Evolutionary conservation across 2,888 invertebrate genomes (phyloP).

Genomic region (Drosophila anceps): DNA sequence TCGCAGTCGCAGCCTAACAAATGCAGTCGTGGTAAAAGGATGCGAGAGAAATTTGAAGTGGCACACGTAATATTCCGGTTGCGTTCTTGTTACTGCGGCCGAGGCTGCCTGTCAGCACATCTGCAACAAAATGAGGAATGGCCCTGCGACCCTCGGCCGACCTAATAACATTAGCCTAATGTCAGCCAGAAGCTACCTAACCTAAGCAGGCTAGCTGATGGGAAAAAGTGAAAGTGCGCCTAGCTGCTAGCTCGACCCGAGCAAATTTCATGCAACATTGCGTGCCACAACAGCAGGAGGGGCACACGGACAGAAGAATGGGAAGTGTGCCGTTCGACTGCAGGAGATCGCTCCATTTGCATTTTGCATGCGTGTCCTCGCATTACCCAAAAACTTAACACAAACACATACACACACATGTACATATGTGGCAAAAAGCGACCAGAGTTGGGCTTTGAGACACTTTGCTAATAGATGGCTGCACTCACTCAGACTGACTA

Average conservation of each 20-base stretch:
- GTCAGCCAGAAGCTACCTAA: constrained; percentile 62
- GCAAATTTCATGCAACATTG: constrained; percentile 77
- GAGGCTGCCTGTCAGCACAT: constrained; percentile 69
- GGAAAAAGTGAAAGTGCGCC: constrained; percentile 75
- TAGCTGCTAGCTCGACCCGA: constrained; percentile 49
- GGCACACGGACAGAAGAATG: not conserved
- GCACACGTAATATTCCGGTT: constrained; percentile 80
- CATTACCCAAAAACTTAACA: constrained; percentile 33
- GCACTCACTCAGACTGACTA: constrained; percentile 82
- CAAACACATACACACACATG: constrained; percentile 7
- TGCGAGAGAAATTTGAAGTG: constrained; percentile 75
- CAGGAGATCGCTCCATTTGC: constrained; percentile 62
- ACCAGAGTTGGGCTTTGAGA: constrained; percentile 25
- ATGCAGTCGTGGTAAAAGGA: constrained; percentile 65
- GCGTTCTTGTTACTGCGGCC: constrained; percentile 30
- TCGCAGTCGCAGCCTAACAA: constrained; percentile 13
- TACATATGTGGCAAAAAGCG: constrained; percentile 15
- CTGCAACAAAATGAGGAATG: constrained; percentile 73
- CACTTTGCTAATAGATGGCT: constrained; percentile 66
- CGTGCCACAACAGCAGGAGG: constrained; percentile 47
- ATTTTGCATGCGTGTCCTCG: constrained; percentile 33
- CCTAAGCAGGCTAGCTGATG: not conserved
- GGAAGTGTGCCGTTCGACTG: constrained; percentile 58
- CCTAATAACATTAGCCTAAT: constrained; percentile 71
- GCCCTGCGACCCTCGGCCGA: constrained; percentile 43